These are phyloP conservation scores for Hemaris fuciformis DNA, from an alignment of 2,888 invertebrate genomes.

Conservation along the genomic window DNA sequence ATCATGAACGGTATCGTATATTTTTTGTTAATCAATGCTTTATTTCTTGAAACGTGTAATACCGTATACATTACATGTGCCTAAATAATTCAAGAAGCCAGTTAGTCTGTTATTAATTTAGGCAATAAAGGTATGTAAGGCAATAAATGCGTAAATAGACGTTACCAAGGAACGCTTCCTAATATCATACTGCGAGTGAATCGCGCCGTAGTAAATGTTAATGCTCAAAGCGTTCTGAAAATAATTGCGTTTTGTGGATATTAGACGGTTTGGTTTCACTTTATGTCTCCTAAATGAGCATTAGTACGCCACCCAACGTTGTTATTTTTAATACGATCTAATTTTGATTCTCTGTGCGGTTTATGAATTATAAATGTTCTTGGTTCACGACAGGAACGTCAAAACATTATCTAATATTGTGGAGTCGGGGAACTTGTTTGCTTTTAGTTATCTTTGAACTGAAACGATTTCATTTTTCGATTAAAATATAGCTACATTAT, in stretches of 20 bases:
- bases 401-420: too few relatives aligned
- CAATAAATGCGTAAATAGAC: not conserved
- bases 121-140: not conserved
- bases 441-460: too few relatives aligned
- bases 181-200: not conserved
- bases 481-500: too few relatives aligned
- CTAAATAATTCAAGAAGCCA: not conserved
- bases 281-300: not conserved
- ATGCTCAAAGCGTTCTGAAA: not conserved
- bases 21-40: too few relatives aligned
- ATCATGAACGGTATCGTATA: too few relatives aligned
- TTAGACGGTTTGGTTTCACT: not conserved
- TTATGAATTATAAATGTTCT: not conserved
- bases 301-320: not conserved
- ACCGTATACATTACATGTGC: not conserved
- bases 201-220: not conserved
- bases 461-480: too few relatives aligned
- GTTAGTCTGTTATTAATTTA: not conserved
- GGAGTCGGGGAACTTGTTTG: too few relatives aligned
- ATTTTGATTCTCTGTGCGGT: not conserved
- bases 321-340: not conserved
- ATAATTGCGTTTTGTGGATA: not conserved
- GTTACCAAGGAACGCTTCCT: not conserved
- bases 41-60: not conserved
- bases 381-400: too few relatives aligned